Base-by-base conservation (phyloP, 2,113 vertebrate species). In the Tachysurus vachellii region DNA sequence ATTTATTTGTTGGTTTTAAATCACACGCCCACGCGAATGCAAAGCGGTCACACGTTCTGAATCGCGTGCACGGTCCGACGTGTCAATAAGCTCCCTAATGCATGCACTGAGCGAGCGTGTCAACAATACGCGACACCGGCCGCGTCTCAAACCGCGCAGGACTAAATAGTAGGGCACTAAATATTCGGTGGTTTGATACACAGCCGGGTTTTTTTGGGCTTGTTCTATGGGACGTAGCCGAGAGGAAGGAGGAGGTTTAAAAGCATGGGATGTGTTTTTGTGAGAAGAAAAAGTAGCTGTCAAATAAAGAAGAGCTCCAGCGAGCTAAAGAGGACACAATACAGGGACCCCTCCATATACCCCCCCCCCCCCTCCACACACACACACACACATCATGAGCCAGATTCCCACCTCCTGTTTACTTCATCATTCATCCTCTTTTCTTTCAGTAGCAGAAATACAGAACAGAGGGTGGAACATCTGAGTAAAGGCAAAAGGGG, bases 261-360 rank as follows among this genome's bases (percentile, higher is more conserved):
- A 50, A 92, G 91, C 92, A 92, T 83, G 92, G 89, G 83, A 88
- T 89, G 92, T 90, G 92, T 88, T 90, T 92, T 90, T 62, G 85
- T 84, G 88, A 83, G 64, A 88, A 84, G 53, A 84, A 90, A 87
- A 92, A 91, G 90, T 91, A 93, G 93, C 94, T 95, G 95, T 95
- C 95, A 95, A 57, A 92, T 91, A 91, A 91, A 88, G 80, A 89
- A 89, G 93, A 93, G 92, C 92, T 79, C 87, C 89, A 88, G 87
- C 85, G 82, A 85, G 87, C 77, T 64, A 47, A 64, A 61, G 85
- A 21, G 59, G 73, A 83, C 71, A 88, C 80, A 89, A 88, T 75
- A 84, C 83, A 82, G 70, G 80, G 84, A 77, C 57, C 83, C 70
- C 4, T 31, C 9, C 59, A 23, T 57, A 23, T 10, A 26, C 57